Percentiles rank a stretch among this genome's conserved stretches.
Conservation (phyloP, 2,113 vertebrate species). For the Rhea americana region DNA sequence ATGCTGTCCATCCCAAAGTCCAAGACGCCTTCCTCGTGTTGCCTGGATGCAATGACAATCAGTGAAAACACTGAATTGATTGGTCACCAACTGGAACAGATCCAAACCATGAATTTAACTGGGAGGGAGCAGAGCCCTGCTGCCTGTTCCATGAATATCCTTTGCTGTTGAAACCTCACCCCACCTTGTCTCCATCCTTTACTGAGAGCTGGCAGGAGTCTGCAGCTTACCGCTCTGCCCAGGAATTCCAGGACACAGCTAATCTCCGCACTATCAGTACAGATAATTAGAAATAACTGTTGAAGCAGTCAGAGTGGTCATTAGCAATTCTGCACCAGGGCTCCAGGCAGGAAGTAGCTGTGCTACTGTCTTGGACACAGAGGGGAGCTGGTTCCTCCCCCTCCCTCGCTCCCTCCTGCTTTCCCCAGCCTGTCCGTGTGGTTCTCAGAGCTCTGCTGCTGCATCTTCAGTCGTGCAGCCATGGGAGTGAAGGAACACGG, state of each 20-base stretch:
- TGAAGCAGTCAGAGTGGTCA: slow-evolving; percentile 11
- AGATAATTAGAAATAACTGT: background rate
- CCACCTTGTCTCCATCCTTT: background rate
- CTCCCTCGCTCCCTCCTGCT: background rate
- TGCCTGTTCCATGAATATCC: background rate
- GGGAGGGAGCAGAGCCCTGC: background rate
- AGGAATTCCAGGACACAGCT: background rate
- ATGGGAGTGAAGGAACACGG: background rate
- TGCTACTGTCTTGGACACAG: slow-evolving; percentile 32
- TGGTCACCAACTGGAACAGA: slow-evolving; percentile 28
- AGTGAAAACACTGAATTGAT: slow-evolving; percentile 34
- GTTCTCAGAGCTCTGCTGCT: background rate
- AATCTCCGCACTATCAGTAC: background rate
- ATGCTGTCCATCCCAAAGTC: slow-evolving; percentile 65
- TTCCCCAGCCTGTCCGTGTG: slow-evolving; percentile 22
- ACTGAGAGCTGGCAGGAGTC: background rate
- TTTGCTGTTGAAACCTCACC: background rate
- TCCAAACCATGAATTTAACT: background rate
- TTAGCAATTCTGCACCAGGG: slow-evolving; percentile 57
- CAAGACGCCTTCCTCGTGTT: slow-evolving; percentile 43
- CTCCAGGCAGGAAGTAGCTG: slow-evolving; percentile 35
- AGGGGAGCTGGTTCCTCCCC: background rate
- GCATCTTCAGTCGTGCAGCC: background rate
- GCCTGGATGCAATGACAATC: slow-evolving; percentile 57
- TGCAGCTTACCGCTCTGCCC: background rate